These are phyloP conservation scores for Pristionchus pacificus DNA, from an alignment of 1,140 invertebrate species.

Conservation along the genomic window DNA sequence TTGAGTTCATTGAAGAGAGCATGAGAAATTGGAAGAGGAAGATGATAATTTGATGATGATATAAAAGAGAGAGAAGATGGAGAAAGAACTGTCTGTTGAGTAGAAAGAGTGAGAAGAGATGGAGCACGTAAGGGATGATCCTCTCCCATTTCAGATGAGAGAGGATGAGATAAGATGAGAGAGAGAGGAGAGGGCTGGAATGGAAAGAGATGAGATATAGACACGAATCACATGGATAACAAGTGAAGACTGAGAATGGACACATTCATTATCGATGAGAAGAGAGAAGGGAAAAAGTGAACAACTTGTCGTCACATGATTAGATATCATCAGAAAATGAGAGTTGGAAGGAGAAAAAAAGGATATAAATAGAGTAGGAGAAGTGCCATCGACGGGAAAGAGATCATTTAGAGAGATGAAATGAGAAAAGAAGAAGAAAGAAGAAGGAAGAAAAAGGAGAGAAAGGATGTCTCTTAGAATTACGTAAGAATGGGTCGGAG, in stretches of 20 bases:
- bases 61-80: neutral
- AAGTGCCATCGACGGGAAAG: neutral
- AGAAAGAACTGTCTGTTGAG: neutral
- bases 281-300: neutral
- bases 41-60: neutral
- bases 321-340: too few species aligned
- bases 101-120: neutral
- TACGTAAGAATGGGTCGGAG: neutral
- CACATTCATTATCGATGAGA: neutral
- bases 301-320: too few species aligned
- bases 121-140: constrained; percentile 4
- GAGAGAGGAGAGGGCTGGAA: too few species aligned
- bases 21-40: constrained; percentile 3
- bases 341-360: too few species aligned
- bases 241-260: too few species aligned
- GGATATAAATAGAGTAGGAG: neutral
- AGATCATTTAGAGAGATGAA: too few species aligned
- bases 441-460: too few species aligned
- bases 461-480: too few species aligned
- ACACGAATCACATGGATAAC: too few species aligned
- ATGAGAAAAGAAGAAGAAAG: too few species aligned
- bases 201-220: too few species aligned
- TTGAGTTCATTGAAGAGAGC: constrained; percentile 4
- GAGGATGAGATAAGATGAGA: neutral
- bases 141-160: neutral